phyloP scores from a whole-genome alignment of 2,888 invertebrate species.

The Lasioglossum lativentre region DNA sequence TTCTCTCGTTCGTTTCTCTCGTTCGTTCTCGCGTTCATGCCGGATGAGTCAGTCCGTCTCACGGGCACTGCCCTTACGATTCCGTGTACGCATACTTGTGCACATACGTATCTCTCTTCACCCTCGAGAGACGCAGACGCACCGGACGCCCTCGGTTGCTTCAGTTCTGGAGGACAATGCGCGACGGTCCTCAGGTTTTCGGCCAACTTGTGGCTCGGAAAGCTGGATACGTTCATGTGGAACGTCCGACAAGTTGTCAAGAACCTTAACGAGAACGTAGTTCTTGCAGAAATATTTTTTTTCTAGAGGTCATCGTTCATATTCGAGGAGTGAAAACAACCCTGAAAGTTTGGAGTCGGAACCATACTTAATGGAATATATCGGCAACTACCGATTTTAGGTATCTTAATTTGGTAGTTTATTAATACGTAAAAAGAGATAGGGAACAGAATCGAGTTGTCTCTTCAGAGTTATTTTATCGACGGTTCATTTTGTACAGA shows the following conservation, averaged over 20 bases:
- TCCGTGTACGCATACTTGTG: conserved; percentile 36
- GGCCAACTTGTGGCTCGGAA: not conserved
- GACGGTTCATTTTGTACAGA: not conserved
- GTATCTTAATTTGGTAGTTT: too few species aligned
- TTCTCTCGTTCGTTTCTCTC: not conserved
- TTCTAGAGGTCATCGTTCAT: not conserved
- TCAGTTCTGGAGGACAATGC: not conserved
- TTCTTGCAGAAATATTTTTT: not conserved
- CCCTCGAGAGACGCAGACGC: conserved; percentile 15
- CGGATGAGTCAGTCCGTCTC: conserved; percentile 74
- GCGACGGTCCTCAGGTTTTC: not conserved
- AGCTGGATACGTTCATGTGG: not conserved
- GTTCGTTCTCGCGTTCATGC: conserved; percentile 63
- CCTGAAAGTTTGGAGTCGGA: not conserved
- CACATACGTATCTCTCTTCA: conserved; percentile 6
- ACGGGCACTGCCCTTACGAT: conserved; percentile 71
- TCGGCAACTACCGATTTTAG: not conserved
- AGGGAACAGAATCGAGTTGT: too few species aligned
- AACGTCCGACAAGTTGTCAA: too few species aligned
- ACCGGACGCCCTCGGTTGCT: not conserved
- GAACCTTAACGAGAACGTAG: not conserved
- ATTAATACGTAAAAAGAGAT: not conserved
- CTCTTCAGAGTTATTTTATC: not conserved
- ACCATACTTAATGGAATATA: not conserved
- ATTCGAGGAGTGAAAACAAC: too few species aligned